Base-by-base conservation (phyloP, 2,888 invertebrate species). In the Nephrocerus scutellatus region DNA sequence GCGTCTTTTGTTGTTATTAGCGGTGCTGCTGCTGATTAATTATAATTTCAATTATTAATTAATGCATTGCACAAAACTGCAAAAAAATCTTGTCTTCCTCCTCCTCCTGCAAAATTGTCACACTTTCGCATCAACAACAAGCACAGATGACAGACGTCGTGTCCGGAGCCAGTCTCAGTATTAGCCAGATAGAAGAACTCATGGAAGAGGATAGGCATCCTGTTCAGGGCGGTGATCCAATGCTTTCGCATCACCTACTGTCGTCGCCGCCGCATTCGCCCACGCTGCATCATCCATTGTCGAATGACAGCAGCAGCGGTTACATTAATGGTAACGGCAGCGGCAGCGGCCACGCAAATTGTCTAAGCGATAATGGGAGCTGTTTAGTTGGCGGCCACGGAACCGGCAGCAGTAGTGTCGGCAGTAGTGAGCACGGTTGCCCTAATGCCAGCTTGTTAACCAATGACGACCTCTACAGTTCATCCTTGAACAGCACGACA, bases 161-260 rank as follows among this genome's bases (percentile, higher is more conserved):
- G 44, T 69, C 71, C 15, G 75, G 76, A 47, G 70, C 73, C 15
- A 70, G 73, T 31, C 60, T 77, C 48, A 75, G 73, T 53, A 68
- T 77, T 53, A 72, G 76, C 41, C 75, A 75, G 51, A 74, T 79
- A 61, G 80, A 80, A 49, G 81, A 82, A 58, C 66, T 80, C 32
- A 76, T 77, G 74, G 76, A 77, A 47, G 77, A 77, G 51, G 54
- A 52, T 30, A 76, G 77, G 20, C 74, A 73, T 53, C 72, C 74
- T 5, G 70, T 74, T 10, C 75, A 76, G 46, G 72, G 74, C 18
- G 76, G 75, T 29, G 81, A 82, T 60, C 75, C 79, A 5, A 76
- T 81, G 73, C 62, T 81, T 28, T 75, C 74, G n/a, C 51, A 57
- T 7, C 53, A 59, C 16, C 51, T 63, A 38, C 41, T 62, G 21